These are phyloP conservation scores for Monarcha castaneiventris DNA, from an alignment of 2,113 vertebrate species.

Conservation along the genomic window DNA sequence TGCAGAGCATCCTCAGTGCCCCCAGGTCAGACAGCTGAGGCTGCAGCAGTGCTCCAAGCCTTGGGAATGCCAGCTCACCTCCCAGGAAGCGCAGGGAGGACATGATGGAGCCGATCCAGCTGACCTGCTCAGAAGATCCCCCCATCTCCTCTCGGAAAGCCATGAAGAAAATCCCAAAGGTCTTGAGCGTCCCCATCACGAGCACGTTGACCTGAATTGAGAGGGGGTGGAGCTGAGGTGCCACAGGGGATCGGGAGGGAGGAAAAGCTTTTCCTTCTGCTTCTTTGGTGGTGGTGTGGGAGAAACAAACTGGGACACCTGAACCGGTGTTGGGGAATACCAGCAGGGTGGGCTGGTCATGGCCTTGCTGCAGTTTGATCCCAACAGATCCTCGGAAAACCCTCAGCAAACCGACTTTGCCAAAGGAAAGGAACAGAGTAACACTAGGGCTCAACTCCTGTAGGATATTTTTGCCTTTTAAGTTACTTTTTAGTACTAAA, in stretches of 20 bases:
- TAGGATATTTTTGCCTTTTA: accelerated
- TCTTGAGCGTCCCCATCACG: constrained; percentile 88
- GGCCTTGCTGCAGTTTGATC: not conserved
- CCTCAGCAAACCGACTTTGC: not conserved
- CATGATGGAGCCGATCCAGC: constrained; percentile 95
- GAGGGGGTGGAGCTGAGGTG: not conserved
- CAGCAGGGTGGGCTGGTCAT: not conserved
- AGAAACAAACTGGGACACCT: accelerated
- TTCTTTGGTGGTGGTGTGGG: not conserved
- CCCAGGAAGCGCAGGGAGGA: constrained; percentile 85
- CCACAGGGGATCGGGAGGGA: accelerated
- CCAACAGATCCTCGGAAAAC: not conserved
- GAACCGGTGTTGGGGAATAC: accelerated
- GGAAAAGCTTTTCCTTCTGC: not conserved
- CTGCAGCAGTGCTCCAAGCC: not conserved
- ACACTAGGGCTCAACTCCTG: not conserved
- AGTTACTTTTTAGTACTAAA: not conserved
- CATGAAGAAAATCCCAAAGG: constrained; percentile 93
- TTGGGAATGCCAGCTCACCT: constrained; percentile 70
- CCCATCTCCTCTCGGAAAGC: constrained; percentile 90
- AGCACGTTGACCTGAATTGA: constrained; percentile 84
- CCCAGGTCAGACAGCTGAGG: accelerated
- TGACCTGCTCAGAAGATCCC: constrained; percentile 83
- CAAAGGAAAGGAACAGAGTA: not conserved
- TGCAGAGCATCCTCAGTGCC: accelerated